phyloP scores from a whole-genome alignment of 2,888 invertebrate genomes.

The Choreutis nemorana region DNA sequence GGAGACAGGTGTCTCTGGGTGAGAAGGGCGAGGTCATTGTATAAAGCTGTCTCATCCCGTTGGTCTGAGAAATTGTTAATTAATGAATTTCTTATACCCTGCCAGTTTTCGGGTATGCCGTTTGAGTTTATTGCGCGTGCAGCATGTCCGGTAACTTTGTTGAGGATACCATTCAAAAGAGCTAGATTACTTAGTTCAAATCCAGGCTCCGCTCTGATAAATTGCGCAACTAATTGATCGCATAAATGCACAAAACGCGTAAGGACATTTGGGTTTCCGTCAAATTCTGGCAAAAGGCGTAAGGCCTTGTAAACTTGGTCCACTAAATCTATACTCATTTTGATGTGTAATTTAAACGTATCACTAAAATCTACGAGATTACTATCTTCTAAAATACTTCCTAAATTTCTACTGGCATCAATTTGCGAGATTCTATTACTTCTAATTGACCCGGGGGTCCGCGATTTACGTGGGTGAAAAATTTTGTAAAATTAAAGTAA shows the following conservation, averaged over 20 bases:
- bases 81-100: slow-evolving; percentile 4
- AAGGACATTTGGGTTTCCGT: slow-evolving; percentile 10
- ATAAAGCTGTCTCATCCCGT: slow-evolving; percentile 4
- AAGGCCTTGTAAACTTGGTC: slow-evolving; percentile 8
- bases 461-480: no score
- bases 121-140: slow-evolving; percentile 10
- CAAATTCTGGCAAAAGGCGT: slow-evolving; percentile 11
- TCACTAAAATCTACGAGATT: no score
- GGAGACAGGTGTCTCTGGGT: slow-evolving; percentile 7
- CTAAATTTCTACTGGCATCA: no score
- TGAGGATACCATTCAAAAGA: slow-evolving; percentile 11
- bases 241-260: slow-evolving; percentile 10
- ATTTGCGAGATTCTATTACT: no score
- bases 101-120: slow-evolving; percentile 6
- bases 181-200: slow-evolving; percentile 1
- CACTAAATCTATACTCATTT: slow-evolving; percentile 1
- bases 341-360: no score
- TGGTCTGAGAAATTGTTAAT: slow-evolving; percentile 10
- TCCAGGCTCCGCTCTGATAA: slow-evolving; percentile 1
- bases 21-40: slow-evolving; percentile 3
- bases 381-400: no score
- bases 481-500: no score
- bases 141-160: slow-evolving; percentile 6
- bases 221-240: slow-evolving; percentile 8
- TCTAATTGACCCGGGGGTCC: no score